These are phyloP conservation scores for Madoqua kirkii DNA, from an alignment of 2,113 vertebrate genomes.

Conservation along the genomic window DNA sequence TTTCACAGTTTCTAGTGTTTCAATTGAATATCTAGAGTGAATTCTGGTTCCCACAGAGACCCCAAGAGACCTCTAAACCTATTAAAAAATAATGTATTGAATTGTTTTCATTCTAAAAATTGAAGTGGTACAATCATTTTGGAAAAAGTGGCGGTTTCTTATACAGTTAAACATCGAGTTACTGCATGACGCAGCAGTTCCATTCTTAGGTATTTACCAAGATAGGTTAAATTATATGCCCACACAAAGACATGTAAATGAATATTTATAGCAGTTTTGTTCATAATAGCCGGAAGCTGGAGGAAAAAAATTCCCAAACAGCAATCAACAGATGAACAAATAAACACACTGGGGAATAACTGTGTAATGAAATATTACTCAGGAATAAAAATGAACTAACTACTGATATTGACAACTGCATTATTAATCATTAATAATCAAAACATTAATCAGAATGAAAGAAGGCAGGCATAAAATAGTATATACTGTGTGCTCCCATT, in stretches of 20 bases:
- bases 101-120: constrained; percentile 15
- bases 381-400: not conserved
- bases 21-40: not conserved
- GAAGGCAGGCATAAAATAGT: not conserved
- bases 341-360: not conserved
- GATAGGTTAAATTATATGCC: not conserved
- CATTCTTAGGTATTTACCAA: not conserved
- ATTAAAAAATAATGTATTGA: not conserved
- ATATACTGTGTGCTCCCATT: not conserved
- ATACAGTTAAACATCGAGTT: not conserved
- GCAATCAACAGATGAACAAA: not conserved
- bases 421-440: not conserved
- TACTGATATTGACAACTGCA: not conserved
- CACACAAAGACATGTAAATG: not conserved
- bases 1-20: not conserved
- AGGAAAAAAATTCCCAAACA: not conserved
- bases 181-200: not conserved
- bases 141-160: not conserved
- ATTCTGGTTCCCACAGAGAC: constrained; percentile 2
- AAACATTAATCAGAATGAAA: not conserved
- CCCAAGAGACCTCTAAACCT: not conserved
- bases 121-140: not conserved
- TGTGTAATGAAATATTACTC: not conserved
- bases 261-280: not conserved
- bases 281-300: not conserved